A percentile compares a stretch with the other conserved stretches of the same genome.
These are phyloP conservation scores for Anniella stebbinsi DNA, from an alignment of 2,797 vertebrate species.

Conservation along the genomic window DNA sequence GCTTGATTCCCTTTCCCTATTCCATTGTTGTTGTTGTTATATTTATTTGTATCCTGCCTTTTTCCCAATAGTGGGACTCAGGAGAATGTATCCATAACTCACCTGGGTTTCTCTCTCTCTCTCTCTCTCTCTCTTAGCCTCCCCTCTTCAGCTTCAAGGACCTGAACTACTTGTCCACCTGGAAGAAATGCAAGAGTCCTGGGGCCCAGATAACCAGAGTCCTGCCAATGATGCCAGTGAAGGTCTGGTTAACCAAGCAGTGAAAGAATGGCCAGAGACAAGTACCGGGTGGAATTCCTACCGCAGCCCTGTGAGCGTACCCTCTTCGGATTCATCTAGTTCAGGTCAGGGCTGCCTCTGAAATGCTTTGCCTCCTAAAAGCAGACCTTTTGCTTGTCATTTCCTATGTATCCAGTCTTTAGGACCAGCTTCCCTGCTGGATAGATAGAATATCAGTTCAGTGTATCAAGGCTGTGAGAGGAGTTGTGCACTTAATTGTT, in stretches of 20 bases:
- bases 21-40: neutral
- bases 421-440: neutral
- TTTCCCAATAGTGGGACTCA: no score
- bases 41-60: no score
- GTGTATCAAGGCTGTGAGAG: neutral
- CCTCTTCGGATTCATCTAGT: conserved; percentile 28
- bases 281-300: conserved; percentile 38
- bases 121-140: neutral
- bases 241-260: neutral
- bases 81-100: neutral
- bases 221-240: neutral
- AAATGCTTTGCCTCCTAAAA: neutral
- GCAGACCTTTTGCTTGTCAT: no score
- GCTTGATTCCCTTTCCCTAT: neutral
- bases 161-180: conserved; percentile 26
- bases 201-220: conserved; percentile 10
- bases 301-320: conserved; percentile 24
- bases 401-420: neutral
- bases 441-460: neutral
- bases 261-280: neutral
- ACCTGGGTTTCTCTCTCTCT: neutral
- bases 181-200: neutral
- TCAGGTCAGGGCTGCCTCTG: conserved; percentile 6
- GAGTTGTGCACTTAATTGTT: neutral
- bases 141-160: conserved; percentile 34